Evolutionary conservation across 2,113 vertebrate species (phyloP).

Genomic region (Cariama cristata): DNA sequence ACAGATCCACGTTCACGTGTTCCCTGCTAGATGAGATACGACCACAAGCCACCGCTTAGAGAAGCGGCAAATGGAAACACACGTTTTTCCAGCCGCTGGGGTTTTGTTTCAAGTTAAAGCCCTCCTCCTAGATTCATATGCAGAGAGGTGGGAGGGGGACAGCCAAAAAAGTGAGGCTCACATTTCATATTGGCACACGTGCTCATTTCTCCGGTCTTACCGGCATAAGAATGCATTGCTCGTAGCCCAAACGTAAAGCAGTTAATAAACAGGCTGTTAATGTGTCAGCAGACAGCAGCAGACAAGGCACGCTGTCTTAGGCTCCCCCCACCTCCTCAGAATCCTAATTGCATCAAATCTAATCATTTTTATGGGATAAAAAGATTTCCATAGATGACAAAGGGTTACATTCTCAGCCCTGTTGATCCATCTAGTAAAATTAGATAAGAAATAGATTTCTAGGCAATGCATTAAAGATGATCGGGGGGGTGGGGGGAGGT

Average conservation of each 20-base stretch:
- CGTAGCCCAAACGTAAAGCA: slow-evolving; percentile 19
- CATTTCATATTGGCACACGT: neutral
- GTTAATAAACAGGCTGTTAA: slow-evolving; percentile 70
- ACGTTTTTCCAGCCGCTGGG: neutral
- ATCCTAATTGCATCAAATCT: slow-evolving; percentile 74
- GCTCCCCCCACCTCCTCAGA: slow-evolving; percentile 51
- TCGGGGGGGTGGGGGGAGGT: neutral
- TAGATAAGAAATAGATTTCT: slow-evolving; percentile 65
- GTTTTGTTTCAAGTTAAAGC: neutral
- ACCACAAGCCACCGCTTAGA: rapidly evolving
- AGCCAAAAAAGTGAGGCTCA: neutral
- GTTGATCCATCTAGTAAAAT: slow-evolving; percentile 61
- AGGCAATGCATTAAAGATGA: slow-evolving; percentile 17
- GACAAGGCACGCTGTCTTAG: neutral
- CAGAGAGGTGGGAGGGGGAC: slow-evolving; percentile 21
- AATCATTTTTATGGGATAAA: slow-evolving; percentile 75
- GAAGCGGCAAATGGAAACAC: rapidly evolving
- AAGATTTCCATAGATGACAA: slow-evolving; percentile 71
- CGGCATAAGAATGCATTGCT: neutral
- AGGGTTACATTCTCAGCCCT: slow-evolving; percentile 61
- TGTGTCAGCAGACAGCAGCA: slow-evolving; percentile 43
- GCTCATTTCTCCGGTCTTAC: neutral
- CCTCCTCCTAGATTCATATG: slow-evolving; percentile 37
- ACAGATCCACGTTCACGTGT: rapidly evolving
- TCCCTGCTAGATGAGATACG: rapidly evolving